Conservation (phyloP, 1,140 invertebrate species). For the Saccostrea glomerata region DNA sequence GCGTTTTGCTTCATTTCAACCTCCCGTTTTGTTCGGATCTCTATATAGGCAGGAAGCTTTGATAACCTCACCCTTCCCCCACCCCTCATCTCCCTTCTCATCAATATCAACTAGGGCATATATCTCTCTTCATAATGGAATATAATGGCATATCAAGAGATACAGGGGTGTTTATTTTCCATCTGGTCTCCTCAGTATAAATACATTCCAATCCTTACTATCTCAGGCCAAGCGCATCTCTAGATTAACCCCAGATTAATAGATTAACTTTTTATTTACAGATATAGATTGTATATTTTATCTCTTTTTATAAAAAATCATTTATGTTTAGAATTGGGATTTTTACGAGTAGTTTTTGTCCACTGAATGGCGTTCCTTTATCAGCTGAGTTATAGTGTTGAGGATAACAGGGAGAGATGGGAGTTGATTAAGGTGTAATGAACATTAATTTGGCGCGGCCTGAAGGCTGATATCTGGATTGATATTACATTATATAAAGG, state of each 20-base stretch:
- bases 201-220: slow-evolving; percentile 21
- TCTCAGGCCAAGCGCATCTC: slow-evolving; percentile 13
- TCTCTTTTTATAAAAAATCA: not conserved
- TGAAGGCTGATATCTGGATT: not conserved
- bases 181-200: slow-evolving; percentile 24
- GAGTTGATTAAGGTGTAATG: slow-evolving; percentile 9
- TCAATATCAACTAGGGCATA: not conserved
- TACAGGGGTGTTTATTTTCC: slow-evolving; percentile 38
- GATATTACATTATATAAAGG: slow-evolving; percentile 36
- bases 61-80: not conserved
- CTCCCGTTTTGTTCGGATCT: not conserved
- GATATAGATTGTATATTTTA: not conserved
- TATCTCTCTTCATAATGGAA: slow-evolving; percentile 43
- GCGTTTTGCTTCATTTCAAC: not conserved
- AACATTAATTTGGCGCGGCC: slow-evolving; percentile 33
- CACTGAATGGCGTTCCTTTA: not conserved
- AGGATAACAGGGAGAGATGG: not conserved
- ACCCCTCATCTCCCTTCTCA: slow-evolving; percentile 19
- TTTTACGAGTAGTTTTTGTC: not conserved
- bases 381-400: not conserved
- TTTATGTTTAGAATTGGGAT: not conserved
- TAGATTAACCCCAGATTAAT: slow-evolving; percentile 6
- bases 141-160: slow-evolving; percentile 40
- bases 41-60: not conserved
- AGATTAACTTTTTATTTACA: slow-evolving; percentile 32